Evolutionary conservation across 2,888 invertebrate species (phyloP).

Genomic region (Plutella xylostella): DNA sequence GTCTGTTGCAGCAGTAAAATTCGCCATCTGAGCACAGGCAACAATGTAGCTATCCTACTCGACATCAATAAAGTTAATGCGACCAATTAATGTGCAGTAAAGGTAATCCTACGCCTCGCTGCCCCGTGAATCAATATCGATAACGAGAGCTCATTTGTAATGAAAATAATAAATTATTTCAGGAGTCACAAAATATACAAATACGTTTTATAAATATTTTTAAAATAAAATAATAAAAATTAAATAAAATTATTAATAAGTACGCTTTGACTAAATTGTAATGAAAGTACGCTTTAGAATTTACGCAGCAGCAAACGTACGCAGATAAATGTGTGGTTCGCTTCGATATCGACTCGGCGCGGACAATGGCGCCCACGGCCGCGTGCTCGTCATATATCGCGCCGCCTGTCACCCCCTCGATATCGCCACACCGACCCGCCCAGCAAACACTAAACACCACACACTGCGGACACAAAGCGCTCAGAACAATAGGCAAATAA

Average conservation of each 20-base stretch:
- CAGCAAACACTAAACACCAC: conserved; percentile 21
- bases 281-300: too few relatives aligned
- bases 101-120: conserved; percentile 9
- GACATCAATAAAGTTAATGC: not conserved
- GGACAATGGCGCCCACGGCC: conserved; percentile 17
- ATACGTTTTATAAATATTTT: too few relatives aligned
- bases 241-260: too few relatives aligned
- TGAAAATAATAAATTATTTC: not conserved
- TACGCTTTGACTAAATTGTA: too few relatives aligned
- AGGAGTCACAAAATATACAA: too few relatives aligned
- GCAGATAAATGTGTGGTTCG: conserved; percentile 9
- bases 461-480: conserved; percentile 32
- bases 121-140: conserved; percentile 15
- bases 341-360: not conserved
- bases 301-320: too few relatives aligned
- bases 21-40: too few relatives aligned
- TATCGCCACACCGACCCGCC: conserved; percentile 19
- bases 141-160: conserved; percentile 20
- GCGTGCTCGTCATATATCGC: conserved; percentile 40
- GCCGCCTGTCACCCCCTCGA: conserved; percentile 30
- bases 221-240: too few relatives aligned
- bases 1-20: too few relatives aligned
- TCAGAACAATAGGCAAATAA: conserved; percentile 57
- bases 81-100: conserved; percentile 16
- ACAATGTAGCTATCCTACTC: not conserved